Evolutionary conservation across 2,797 vertebrate genomes (phyloP).

Genomic region (Rhyacichthys aspro): DNA sequence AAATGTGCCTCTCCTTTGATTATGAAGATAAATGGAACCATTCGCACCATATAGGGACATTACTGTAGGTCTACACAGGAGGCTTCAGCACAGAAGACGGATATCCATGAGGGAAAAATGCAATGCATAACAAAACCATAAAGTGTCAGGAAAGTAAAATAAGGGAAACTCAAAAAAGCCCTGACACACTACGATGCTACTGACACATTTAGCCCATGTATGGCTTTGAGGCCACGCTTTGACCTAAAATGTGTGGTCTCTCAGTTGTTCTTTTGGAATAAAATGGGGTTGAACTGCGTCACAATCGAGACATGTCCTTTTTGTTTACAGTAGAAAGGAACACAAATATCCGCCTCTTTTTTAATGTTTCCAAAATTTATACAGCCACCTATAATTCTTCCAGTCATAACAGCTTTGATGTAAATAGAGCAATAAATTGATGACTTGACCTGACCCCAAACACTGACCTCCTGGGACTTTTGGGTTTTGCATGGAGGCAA

Average conservation of each 20-base stretch:
- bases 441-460: too few species aligned
- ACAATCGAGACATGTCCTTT: too few species aligned
- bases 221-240: neutral
- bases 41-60: constrained; percentile 41
- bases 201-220: neutral
- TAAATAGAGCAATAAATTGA: too few species aligned
- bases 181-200: neutral
- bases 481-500: too few species aligned
- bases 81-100: neutral
- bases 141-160: neutral
- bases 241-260: neutral
- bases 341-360: too few species aligned
- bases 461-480: too few species aligned
- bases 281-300: neutral
- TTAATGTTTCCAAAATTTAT: too few species aligned
- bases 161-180: constrained; percentile 4
- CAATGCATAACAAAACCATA: neutral
- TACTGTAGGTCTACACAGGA: neutral
- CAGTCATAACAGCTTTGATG: too few species aligned
- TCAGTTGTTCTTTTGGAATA: neutral
- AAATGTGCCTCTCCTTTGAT: constrained; percentile 22
- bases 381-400: too few species aligned
- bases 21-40: constrained; percentile 25
- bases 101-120: constrained; percentile 21
- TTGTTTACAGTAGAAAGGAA: too few species aligned